Evolutionary conservation across 2,797 vertebrate species (phyloP).

Genomic region (Galagoides demidoff): DNA sequence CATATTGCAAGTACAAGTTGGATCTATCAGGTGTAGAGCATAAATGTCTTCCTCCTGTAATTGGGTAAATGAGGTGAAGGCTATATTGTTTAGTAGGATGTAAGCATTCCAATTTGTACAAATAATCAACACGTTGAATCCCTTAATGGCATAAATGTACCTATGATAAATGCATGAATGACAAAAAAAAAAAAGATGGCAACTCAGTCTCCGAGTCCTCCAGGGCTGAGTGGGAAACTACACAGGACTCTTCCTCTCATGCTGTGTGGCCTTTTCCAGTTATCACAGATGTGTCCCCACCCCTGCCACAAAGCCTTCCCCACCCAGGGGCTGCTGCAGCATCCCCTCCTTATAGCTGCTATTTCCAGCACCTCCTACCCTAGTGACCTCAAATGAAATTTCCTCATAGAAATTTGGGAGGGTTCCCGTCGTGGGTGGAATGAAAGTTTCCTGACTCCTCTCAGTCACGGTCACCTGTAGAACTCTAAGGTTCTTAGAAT

Average conservation of each 20-base stretch:
- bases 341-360: neutral
- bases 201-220: neutral
- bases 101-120: too few species aligned
- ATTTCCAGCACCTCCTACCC: neutral
- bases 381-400: neutral
- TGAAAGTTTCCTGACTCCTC: neutral
- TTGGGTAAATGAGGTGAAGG: too few species aligned
- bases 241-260: accelerated
- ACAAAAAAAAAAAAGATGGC: neutral
- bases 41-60: too few species aligned
- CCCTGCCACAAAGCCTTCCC: neutral
- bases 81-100: too few species aligned
- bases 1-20: too few species aligned
- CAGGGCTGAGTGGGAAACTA: accelerated
- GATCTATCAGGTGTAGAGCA: too few species aligned
- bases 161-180: too few species aligned
- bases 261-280: neutral
- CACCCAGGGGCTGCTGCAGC: accelerated
- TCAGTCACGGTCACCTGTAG: neutral
- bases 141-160: too few species aligned
- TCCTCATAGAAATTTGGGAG: neutral
- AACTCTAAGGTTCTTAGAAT: neutral
- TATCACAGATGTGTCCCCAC: neutral
- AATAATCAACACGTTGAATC: too few species aligned
- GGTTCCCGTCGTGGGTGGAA: neutral